Percentiles rank a stretch among this genome's conserved stretches.
Evolutionary conservation across 2,797 vertebrate species (phyloP).

Genomic region (Acanthiza pusilla): DNA sequence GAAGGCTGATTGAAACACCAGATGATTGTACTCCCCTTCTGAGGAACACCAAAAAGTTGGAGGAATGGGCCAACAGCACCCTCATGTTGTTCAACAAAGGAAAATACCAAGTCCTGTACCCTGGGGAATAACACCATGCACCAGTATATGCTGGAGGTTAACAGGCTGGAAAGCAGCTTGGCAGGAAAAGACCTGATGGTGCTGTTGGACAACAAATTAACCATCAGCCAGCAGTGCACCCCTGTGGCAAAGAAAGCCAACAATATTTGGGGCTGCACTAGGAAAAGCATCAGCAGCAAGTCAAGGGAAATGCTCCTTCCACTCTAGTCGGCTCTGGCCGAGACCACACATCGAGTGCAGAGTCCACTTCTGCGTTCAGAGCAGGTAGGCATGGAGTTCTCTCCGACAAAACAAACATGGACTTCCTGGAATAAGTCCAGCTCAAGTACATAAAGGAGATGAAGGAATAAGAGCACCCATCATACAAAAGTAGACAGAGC

Average conservation of each 20-base stretch:
- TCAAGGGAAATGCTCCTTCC: not conserved
- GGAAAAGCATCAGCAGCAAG: not conserved
- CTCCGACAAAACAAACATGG: not conserved
- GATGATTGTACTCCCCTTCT: not conserved
- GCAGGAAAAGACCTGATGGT: not conserved
- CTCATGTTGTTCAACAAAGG: not conserved
- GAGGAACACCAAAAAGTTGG: not conserved
- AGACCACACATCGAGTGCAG: not conserved
- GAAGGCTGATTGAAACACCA: not conserved
- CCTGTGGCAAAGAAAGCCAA: not conserved
- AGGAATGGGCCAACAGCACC: not conserved
- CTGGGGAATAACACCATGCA: not conserved
- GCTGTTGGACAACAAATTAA: not conserved
- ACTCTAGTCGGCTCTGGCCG: not conserved
- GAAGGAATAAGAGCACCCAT: not conserved
- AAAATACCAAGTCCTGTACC: not conserved
- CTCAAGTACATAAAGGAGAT: not conserved
- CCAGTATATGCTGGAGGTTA: not conserved
- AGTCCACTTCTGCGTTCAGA: not conserved
- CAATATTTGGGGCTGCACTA: not conserved
- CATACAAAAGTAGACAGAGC: not conserved
- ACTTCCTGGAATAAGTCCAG: not conserved
- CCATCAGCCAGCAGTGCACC: not conserved
- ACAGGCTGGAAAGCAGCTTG: not conserved
- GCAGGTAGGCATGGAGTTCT: not conserved